Base-by-base conservation (phyloP, 2,888 invertebrate species). In the Megalurothrips usitatus region DNA sequence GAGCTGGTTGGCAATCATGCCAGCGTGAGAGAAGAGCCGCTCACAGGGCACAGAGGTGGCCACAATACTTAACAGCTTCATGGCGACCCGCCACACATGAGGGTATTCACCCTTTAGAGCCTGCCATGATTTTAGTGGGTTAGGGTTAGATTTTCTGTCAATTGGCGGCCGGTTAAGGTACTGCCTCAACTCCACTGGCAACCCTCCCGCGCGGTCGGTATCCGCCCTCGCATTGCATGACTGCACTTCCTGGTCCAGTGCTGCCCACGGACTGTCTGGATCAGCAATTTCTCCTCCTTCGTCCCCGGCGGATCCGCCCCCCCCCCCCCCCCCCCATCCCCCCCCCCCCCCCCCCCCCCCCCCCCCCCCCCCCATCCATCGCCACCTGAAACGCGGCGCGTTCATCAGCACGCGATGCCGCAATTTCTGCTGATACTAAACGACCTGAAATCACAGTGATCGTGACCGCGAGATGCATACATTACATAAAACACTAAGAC, bases 321-420 rank as follows among this genome's bases (percentile, higher is more conserved):
- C 14, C 11, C 19, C 14, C 14, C 19, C 63, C 10, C 14, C 19
- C 14, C 19, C 19, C 6, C 19, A n/a, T n/a, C 11, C 6, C 63
- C 63, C 6, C 11, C 6, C 14, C 14, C 11, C 19, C 14, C 14
- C 19, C 63, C 10, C 14, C 19, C 14, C 19, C 19, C 6, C 19
- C 63, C 63, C 19, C 63, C 10, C 6, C 63, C 10, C 19, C 23
- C n/a, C 3, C 14, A 52, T 19, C 63, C 63, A 63, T 10, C n/a
- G 63, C 63, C 23, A n/a, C 63, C n/a, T 63, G 63, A 23, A 19
- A 63, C n/a, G 63, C 63, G 63, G 63, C 63, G 23, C 63, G 63
- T n/a, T 63, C 63, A 9, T 19, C n/a, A 23, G 63, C 63, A 9
- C 63, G 63, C 19, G 63, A 6, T 10, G 19, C 23, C 10, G 2